Base-by-base conservation (phyloP, 2,797 vertebrate genomes). In the Atherinosoma microstoma region DNA sequence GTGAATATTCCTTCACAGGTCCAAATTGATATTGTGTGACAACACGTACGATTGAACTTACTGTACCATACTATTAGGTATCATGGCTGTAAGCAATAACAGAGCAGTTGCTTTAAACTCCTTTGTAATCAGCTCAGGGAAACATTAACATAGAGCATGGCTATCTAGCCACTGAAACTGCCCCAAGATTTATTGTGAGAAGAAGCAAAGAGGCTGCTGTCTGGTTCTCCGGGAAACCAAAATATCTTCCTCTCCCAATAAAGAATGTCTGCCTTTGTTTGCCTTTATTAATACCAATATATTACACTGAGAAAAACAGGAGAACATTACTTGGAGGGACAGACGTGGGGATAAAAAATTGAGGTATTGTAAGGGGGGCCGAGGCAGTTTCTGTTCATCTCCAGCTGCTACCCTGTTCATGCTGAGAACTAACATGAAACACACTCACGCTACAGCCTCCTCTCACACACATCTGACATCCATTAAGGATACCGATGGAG, bases 341-440 rank as follows among this genome's bases (percentile, higher is more conserved):
- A 67, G 83, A 79, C 82, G 76, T 36, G 64, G 49, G 84, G 81
- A 90, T 90, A 91, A 94, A 91, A 93, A 93, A 93, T 93, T 76
- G 86, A 91, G 88, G 88, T 85, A 89, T 93, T 90, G 89, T 87
- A 73, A 90, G 73, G 82, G 84, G 80, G 80, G 81, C 83, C 35
- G 42, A 65, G 86, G 88, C 75, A 59, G 88, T 92, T 94, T 94
- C 84, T 88, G 92, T 94, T 94, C 91, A 93, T 93, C 92, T 92
- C 92, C 94, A 94, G 93, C 94, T 94, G 94, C 92, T 94, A 85
- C 92, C 75, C 84, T 93, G 93, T 93, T 94, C 93, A 92, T 70
- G 91, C 93, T 93, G 94, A 82, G 92, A 92, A 87, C 91, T 94
- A 95, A 94, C 94, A 92, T 93, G 91, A 95, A 94, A 94, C 94